Conservation (phyloP, 2,888 invertebrate genomes). For the Luperina testacea region DNA sequence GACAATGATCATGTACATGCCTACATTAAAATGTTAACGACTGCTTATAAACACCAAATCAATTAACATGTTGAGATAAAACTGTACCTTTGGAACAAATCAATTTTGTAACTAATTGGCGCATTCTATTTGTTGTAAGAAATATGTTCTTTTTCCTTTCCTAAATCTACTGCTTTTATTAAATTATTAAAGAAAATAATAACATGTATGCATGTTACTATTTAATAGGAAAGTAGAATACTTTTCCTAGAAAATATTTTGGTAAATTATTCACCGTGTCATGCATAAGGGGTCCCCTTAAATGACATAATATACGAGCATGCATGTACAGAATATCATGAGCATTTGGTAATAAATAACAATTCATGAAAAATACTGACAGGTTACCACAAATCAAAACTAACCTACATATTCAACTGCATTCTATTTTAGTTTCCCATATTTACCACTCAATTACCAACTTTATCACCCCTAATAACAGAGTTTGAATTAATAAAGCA, state of each 20-base stretch:
- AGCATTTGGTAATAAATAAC: slow-evolving; percentile 43
- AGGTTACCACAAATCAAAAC: slow-evolving; percentile 45
- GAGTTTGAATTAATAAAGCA: slow-evolving; percentile 51
- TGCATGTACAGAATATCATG: neutral
- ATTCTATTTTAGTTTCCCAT: slow-evolving; percentile 27
- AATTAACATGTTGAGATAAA: too few species aligned
- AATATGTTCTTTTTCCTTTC: neutral
- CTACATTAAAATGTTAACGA: neutral
- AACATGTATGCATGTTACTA: neutral
- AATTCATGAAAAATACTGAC: slow-evolving; percentile 38
- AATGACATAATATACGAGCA: slow-evolving; percentile 18
- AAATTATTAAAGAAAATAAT: neutral
- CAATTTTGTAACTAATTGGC: neutral
- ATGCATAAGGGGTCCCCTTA: neutral
- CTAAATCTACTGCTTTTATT: neutral
- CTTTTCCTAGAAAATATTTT: neutral
- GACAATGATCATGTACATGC: neutral
- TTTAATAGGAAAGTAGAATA: neutral
- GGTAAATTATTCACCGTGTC: neutral
- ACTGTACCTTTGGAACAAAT: neutral
- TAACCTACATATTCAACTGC: slow-evolving; percentile 34
- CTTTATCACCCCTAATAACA: slow-evolving; percentile 34
- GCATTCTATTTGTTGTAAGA: neutral
- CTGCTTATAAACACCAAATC: neutral
- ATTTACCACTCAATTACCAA: slow-evolving; percentile 33